phyloP scores from a whole-genome alignment of 2,888 invertebrate species.

The Mimumesa dahlbomi region DNA sequence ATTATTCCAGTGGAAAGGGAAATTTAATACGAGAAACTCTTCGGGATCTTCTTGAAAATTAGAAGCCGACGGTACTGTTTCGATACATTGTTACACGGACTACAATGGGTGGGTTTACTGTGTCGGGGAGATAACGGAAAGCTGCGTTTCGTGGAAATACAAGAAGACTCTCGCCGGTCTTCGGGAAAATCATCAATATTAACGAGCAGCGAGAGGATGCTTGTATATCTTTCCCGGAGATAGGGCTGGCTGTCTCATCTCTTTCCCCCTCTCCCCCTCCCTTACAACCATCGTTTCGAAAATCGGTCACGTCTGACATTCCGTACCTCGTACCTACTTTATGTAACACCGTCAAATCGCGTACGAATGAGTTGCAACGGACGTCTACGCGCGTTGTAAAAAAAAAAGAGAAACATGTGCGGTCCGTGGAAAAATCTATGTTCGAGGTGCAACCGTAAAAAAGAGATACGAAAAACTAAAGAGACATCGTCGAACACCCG shows the following conservation, averaged over 20 bases:
- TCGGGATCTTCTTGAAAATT: too few species aligned
- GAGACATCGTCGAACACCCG: too few species aligned
- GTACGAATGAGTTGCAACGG: slow-evolving; percentile 13
- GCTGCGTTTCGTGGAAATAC: not conserved
- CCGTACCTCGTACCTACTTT: slow-evolving; percentile 35
- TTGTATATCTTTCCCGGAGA: slow-evolving; percentile 31
- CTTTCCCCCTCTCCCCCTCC: slow-evolving; percentile 8
- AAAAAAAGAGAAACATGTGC: too few species aligned
- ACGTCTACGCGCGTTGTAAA: slow-evolving; percentile 10
- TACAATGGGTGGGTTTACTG: too few species aligned
- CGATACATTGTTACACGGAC: too few species aligned
- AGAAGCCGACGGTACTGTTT: too few species aligned
- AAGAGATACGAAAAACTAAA: too few species aligned
- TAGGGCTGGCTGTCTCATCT: too few species aligned
- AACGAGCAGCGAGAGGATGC: slow-evolving; percentile 28
- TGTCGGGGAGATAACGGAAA: not conserved
- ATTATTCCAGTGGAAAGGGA: too few species aligned
- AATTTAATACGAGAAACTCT: too few species aligned
- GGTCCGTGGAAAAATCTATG: too few species aligned
- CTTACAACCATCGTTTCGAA: slow-evolving; percentile 32
- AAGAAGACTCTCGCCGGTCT: slow-evolving; percentile 8
- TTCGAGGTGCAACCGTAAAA: too few species aligned
- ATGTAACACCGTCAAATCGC: slow-evolving; percentile 36
- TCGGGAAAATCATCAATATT: slow-evolving; percentile 46
- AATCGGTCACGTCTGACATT: slow-evolving; percentile 52